Evolutionary conservation across 2,797 vertebrate species (phyloP).

Genomic region (Parambassis ranga): DNA sequence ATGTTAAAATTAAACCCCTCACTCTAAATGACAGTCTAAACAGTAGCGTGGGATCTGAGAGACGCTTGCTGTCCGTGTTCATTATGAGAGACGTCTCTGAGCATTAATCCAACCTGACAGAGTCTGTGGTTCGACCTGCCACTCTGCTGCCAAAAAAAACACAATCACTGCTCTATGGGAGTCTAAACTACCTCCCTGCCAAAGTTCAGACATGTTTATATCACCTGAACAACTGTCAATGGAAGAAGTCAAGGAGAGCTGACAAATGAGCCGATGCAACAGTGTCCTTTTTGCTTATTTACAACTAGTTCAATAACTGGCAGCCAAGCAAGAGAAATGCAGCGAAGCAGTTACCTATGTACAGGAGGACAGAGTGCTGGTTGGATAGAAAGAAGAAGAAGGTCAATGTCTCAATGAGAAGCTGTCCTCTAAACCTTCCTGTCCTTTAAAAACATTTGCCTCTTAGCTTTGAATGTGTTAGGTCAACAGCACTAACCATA

Average conservation of each 20-base stretch:
- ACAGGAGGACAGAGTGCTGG: too few species aligned
- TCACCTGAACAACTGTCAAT: constrained; percentile 44
- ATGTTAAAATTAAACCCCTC: not conserved
- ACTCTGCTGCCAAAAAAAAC: constrained; percentile 47
- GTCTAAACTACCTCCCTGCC: constrained; percentile 18
- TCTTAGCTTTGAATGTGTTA: too few species aligned
- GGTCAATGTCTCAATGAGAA: too few species aligned
- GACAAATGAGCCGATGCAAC: constrained; percentile 19
- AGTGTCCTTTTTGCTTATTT: not conserved
- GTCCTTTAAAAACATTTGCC: too few species aligned
- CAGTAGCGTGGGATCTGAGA: not conserved
- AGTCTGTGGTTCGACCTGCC: not conserved
- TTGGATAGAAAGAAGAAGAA: too few species aligned
- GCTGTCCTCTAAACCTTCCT: too few species aligned
- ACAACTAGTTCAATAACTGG: too few species aligned
- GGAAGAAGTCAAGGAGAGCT: constrained; percentile 5
- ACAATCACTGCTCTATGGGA: constrained; percentile 4
- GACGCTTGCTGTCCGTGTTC: not conserved
- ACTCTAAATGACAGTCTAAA: not conserved
- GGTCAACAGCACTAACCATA: not conserved
- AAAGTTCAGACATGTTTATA: constrained; percentile 22
- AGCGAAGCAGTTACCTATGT: not conserved
- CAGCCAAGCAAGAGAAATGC: not conserved
- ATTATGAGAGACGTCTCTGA: constrained; percentile 22
- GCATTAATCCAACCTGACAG: constrained; percentile 51